Percentiles rank a stretch among this genome's conserved stretches.
These are phyloP conservation scores for Venturia canescens DNA, from an alignment of 1,140 invertebrate genomes.

Conservation along the genomic window DNA sequence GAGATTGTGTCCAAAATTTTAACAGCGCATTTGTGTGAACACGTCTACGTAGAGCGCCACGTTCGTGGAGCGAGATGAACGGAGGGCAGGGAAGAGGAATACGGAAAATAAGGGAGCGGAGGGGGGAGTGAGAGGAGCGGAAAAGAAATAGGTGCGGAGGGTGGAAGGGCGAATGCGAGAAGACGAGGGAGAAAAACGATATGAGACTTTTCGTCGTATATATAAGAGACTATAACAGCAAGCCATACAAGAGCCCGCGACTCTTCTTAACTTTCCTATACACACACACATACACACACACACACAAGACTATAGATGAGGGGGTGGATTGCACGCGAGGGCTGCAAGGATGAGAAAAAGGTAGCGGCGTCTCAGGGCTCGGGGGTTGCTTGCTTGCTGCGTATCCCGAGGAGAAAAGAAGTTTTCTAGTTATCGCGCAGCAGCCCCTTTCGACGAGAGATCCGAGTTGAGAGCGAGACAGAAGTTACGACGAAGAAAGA, in stretches of 20 bases:
- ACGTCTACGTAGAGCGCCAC: constrained; percentile 64
- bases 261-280: constrained; percentile 47
- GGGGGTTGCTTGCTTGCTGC: constrained; percentile 38
- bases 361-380: constrained; percentile 43
- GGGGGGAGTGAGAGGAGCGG: not conserved
- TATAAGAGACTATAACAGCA: constrained; percentile 32
- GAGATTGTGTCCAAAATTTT: constrained; percentile 79
- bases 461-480: not conserved
- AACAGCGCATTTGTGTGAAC: constrained; percentile 77
- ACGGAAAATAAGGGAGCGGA: not conserved
- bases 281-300: not conserved
- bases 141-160: too few relatives aligned
- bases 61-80: constrained; percentile 61
- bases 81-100: constrained; percentile 62
- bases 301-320: not conserved
- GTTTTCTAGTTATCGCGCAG: constrained; percentile 75
- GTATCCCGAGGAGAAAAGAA: constrained; percentile 64
- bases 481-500: constrained; percentile 9
- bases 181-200: constrained; percentile 53
- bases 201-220: constrained; percentile 27
- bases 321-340: constrained; percentile 38
- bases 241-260: constrained; percentile 22
- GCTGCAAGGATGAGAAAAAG: constrained; percentile 39
- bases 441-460: constrained; percentile 29
- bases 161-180: too few relatives aligned